A percentile compares a stretch with the other conserved stretches of the same genome.
phyloP scores from a whole-genome alignment of 1,140 invertebrate species.

The Grapholita molesta region DNA sequence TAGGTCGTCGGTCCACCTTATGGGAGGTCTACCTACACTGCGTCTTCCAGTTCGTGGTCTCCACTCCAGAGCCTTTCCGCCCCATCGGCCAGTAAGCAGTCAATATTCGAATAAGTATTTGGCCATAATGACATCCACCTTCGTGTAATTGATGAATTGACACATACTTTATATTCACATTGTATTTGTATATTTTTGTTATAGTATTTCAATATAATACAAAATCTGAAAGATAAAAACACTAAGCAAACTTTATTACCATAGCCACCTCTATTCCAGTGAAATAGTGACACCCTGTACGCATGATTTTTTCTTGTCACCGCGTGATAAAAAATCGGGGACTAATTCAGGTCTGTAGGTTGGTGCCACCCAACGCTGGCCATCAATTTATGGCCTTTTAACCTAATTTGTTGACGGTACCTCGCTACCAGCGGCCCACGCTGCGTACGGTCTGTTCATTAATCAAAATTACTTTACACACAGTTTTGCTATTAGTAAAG shows the following conservation, averaged over 20 bases:
- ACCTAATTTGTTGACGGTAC: conserved; percentile 68
- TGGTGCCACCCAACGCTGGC: conserved; percentile 67
- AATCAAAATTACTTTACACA: no score
- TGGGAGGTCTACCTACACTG: no score
- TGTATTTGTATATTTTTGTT: no score
- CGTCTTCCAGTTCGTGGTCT: no score
- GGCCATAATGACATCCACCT: no score
- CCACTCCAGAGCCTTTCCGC: no score
- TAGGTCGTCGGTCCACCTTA: no score
- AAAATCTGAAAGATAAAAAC: background rate
- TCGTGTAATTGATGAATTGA: no score
- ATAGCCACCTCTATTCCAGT: background rate
- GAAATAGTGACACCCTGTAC: conserved; percentile 46
- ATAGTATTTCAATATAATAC: background rate
- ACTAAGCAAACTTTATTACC: background rate
- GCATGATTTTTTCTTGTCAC: conserved; percentile 60
- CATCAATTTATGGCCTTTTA: conserved; percentile 76
- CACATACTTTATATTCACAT: no score
- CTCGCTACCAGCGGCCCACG: conserved; percentile 18
- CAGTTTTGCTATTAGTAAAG: no score
- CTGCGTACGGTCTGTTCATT: background rate
- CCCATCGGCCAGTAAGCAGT: no score
- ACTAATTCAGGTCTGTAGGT: conserved; percentile 65
- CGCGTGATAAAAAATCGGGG: conserved; percentile 65
- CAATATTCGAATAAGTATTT: no score